Conservation (phyloP, 1,140 invertebrate genomes). For the Ooceraea biroi region DNA sequence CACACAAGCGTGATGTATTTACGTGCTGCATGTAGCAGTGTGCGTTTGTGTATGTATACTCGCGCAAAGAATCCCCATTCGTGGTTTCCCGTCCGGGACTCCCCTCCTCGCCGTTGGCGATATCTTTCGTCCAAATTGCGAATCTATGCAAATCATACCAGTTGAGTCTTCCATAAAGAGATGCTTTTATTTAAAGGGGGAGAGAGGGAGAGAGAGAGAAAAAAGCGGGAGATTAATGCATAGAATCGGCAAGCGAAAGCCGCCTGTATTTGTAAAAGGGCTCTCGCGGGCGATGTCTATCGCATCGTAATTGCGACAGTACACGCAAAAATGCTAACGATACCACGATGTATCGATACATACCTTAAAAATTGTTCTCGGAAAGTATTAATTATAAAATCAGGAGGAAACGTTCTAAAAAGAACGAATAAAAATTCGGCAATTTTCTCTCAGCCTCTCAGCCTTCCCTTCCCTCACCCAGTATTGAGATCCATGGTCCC, state of each 20-base stretch:
- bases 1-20: conserved; percentile 13
- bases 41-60: neutral
- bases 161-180: conserved; percentile 52
- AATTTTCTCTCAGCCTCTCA: too few relatives aligned
- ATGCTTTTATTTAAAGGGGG: conserved; percentile 47
- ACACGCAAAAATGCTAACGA: conserved; percentile 56
- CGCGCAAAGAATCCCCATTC: conserved; percentile 40
- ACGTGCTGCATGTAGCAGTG: too few relatives aligned
- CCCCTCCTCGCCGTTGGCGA: conserved; percentile 28
- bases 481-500: neutral
- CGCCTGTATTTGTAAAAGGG: conserved; percentile 39
- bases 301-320: conserved; percentile 35
- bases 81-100: neutral
- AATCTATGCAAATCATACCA: conserved; percentile 60
- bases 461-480: too few relatives aligned
- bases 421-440: too few relatives aligned
- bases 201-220: neutral
- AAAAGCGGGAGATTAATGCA: conserved; percentile 44
- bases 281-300: conserved; percentile 46
- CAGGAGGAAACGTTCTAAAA: neutral
- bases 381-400: too few relatives aligned
- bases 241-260: conserved; percentile 29
- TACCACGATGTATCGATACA: neutral
- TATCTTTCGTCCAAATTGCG: conserved; percentile 59
- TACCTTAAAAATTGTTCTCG: neutral